Evolutionary conservation across 2,888 invertebrate species (phyloP).

Genomic region (Oegoconia quadripuncta): DNA sequence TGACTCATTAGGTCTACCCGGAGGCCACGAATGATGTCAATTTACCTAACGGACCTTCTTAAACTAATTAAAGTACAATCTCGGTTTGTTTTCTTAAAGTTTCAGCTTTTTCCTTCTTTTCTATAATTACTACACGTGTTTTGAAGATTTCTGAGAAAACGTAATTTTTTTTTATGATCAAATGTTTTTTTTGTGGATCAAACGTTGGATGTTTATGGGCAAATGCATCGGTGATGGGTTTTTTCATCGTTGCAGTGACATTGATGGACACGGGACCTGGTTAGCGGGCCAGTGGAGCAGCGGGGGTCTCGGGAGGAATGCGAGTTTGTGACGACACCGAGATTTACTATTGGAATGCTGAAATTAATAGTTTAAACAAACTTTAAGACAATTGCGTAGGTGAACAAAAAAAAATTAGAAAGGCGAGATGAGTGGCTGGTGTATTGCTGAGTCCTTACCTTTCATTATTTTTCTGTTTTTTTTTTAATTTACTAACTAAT

Average conservation of each 20-base stretch:
- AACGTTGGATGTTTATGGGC: conserved; percentile 25
- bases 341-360: conserved; percentile 1
- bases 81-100: conserved; percentile 34
- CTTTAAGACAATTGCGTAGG: too few species aligned
- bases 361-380: neutral
- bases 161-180: conserved; percentile 1
- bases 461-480: too few species aligned
- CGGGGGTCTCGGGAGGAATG: conserved; percentile 23
- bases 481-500: too few species aligned
- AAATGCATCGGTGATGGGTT: conserved; percentile 35
- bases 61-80: conserved; percentile 57
- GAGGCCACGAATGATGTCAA: conserved; percentile 46
- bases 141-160: conserved; percentile 19
- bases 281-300: conserved; percentile 19
- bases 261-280: conserved; percentile 50
- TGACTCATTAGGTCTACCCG: conserved; percentile 51
- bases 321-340: neutral
- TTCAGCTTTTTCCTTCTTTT: conserved; percentile 37
- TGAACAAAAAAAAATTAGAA: too few species aligned
- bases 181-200: neutral
- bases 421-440: too few species aligned
- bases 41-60: conserved; percentile 47
- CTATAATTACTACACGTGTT: conserved; percentile 53
- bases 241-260: conserved; percentile 50
- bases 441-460: too few species aligned